These are phyloP conservation scores for Emmelina monodactyla DNA, from an alignment of 2,888 invertebrate species.

Conservation along the genomic window DNA sequence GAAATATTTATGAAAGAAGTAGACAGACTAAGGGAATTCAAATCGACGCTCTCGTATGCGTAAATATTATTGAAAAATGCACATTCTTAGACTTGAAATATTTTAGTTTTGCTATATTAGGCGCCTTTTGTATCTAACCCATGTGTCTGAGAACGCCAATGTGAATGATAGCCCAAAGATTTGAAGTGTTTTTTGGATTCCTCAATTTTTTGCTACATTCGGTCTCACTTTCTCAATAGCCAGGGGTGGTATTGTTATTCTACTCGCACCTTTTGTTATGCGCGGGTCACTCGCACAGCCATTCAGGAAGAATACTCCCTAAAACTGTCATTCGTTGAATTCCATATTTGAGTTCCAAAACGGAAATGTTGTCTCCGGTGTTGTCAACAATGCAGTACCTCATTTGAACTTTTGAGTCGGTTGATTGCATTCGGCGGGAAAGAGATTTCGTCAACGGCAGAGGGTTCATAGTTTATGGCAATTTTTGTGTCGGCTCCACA, in stretches of 20 bases:
- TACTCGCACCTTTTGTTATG: constrained; percentile 47
- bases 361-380: constrained; percentile 57
- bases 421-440: constrained; percentile 50
- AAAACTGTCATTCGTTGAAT: constrained; percentile 45
- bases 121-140: no score
- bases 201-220: constrained; percentile 32
- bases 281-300: constrained; percentile 32
- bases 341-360: constrained; percentile 38
- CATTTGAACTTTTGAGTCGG: constrained; percentile 19
- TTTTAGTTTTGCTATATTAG: no score
- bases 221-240: constrained; percentile 29
- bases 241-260: constrained; percentile 26
- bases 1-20: background rate
- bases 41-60: no score
- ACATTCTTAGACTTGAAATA: no score
- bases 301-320: constrained; percentile 33
- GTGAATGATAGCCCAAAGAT: no score
- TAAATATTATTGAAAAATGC: no score
- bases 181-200: no score
- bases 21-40: background rate
- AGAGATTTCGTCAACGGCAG: constrained; percentile 44
- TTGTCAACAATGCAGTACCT: constrained; percentile 35
- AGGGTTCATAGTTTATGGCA: constrained; percentile 35
- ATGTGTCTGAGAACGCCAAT: no score
- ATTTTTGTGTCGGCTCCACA: constrained; percentile 37